These are phyloP conservation scores for Bombyx huttoni DNA, from an alignment of 2,888 invertebrate genomes.

Conservation along the genomic window DNA sequence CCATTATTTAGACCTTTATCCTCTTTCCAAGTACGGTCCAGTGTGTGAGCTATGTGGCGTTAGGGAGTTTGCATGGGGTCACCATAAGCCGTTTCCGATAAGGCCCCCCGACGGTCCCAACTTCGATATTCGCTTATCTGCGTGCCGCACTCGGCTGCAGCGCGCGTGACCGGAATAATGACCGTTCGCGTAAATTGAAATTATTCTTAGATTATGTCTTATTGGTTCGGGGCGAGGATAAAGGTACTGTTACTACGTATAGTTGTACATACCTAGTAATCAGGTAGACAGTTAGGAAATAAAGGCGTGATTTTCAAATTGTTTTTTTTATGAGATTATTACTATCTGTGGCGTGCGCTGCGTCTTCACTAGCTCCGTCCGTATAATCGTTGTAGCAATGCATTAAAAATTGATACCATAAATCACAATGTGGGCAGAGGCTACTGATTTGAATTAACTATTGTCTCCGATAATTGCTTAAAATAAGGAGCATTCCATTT, in stretches of 20 bases:
- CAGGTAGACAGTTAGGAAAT: too few relatives aligned
- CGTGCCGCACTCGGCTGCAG: conserved; percentile 57
- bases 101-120: conserved; percentile 48
- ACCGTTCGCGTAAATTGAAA: conserved; percentile 54
- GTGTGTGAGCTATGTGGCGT: conserved; percentile 40
- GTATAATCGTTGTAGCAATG: too few relatives aligned
- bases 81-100: conserved; percentile 73
- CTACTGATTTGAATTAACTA: too few relatives aligned
- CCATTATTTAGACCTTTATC: too few relatives aligned
- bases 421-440: too few relatives aligned
- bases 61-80: conserved; percentile 68
- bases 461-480: too few relatives aligned
- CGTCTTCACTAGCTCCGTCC: too few relatives aligned
- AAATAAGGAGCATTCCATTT: too few relatives aligned
- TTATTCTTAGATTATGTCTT: conserved; percentile 50
- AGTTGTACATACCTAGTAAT: not conserved
- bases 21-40: not conserved
- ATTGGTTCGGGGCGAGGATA: conserved; percentile 25
- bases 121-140: conserved; percentile 56
- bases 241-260: not conserved
- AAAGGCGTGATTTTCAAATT: too few relatives aligned
- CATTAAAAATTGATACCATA: too few relatives aligned
- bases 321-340: too few relatives aligned
- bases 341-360: too few relatives aligned
- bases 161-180: conserved; percentile 62